Base-by-base conservation (phyloP, 2,888 invertebrate species). In the Drosophila antonietae region DNA sequence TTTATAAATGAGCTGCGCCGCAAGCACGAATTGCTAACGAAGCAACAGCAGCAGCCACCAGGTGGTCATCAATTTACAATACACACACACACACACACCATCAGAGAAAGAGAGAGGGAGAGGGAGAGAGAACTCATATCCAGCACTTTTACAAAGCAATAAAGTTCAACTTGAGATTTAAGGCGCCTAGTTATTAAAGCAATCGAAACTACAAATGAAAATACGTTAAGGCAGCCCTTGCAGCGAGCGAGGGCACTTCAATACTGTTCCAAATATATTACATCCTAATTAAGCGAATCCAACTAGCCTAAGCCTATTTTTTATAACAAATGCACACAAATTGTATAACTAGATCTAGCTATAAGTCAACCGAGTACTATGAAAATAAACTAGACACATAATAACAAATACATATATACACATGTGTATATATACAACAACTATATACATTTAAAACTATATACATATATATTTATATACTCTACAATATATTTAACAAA, bases 91-190 rank as follows among this genome's bases (percentile, higher is more conserved):
- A 55, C 49, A 64, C 37, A 55, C 49, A 64, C 8, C 31, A 61
- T 10, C 39, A 61, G 6, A 28, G 52, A n/a, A 23, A 66, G 35
- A 63, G 58, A 58, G 63, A 70, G 60, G 66, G 37, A 15, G 15
- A 31, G 52, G n/a, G 46, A 66, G 28, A 66, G 61, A 55, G 60
- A 71, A 66, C 71, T 71, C 78, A 81, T 80, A 75, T 80, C 72
- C 80, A 64, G 70, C 70, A 78, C 59, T 41, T 78, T 64, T 58
- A 77, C 68, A 72, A 82, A 83, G 83, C 88, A 90, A 75, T 82
- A 90, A 90, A 90, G 87, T 90, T 88, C 86, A 88, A 87, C 87
- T 87, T 83, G 75, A 79, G 77, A 67, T 71, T 81, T 81, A 89
- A 79, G 84, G 71, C 68, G 68, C 23, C 49, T 75, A 80, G 73